phyloP scores from a whole-genome alignment of 2,797 vertebrate genomes.

The Falco concolor region DNA sequence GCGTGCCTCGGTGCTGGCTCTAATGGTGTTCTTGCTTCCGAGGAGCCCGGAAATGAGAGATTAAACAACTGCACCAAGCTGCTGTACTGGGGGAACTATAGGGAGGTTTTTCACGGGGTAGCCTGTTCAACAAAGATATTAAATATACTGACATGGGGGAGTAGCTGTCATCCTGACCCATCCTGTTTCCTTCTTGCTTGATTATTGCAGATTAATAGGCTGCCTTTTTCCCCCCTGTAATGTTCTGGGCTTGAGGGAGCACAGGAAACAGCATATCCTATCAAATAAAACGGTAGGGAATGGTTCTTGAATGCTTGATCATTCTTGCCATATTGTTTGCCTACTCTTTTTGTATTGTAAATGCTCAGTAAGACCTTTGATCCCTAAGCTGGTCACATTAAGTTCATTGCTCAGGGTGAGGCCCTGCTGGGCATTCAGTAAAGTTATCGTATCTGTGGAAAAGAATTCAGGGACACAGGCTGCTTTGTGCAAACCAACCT shows the following conservation, averaged over 20 bases:
- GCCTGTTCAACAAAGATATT: neutral
- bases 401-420: neutral
- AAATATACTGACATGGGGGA: rapidly evolving
- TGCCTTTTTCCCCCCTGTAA: neutral
- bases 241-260: neutral
- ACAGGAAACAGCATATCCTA: neutral
- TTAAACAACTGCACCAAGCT: neutral
- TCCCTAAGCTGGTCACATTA: neutral
- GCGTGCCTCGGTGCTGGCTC: neutral
- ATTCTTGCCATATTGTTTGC: neutral
- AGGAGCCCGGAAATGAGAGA: neutral
- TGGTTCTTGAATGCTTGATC: neutral
- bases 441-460: neutral
- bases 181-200: neutral
- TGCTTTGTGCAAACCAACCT: neutral
- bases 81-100: neutral
- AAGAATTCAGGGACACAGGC: neutral
- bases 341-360: neutral
- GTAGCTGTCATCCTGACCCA: neutral
- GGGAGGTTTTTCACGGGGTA: neutral
- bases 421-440: neutral
- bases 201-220: neutral
- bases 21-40: neutral
- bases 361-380: conserved; percentile 9
- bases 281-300: neutral